Evolutionary conservation across 1,140 invertebrate genomes (phyloP).

Genomic region (Drosophila jambulina): DNA sequence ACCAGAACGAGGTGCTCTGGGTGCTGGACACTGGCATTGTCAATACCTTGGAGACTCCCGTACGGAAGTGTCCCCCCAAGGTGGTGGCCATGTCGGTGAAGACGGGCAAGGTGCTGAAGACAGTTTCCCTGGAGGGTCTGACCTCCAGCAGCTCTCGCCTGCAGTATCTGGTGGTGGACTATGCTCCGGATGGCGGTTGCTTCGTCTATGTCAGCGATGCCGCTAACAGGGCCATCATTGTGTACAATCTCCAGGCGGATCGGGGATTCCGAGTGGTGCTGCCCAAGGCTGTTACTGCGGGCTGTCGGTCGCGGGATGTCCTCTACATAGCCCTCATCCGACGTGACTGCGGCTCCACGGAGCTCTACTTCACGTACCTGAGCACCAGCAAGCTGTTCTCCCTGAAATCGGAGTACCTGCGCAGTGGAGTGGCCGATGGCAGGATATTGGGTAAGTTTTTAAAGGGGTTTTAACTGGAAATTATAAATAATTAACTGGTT

Average conservation of each 20-base stretch:
- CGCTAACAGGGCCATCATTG: conserved; percentile 87
- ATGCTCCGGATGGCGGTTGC: conserved; percentile 85
- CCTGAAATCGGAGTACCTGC: conserved; percentile 86
- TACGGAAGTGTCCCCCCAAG: conserved; percentile 86
- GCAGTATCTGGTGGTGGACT: conserved; percentile 88
- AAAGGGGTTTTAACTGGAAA: not conserved
- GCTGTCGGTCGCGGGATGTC: conserved; percentile 86
- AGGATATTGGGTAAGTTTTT: conserved; percentile 85
- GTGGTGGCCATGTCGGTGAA: conserved; percentile 86
- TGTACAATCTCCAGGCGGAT: conserved; percentile 87
- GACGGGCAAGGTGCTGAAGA: conserved; percentile 87
- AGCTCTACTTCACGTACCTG: conserved; percentile 87
- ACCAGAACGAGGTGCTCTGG: conserved; percentile 87
- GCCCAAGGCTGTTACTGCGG: conserved; percentile 86
- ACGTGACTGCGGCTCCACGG: conserved; percentile 85
- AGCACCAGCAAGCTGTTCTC: conserved; percentile 86
- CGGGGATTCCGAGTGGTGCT: conserved; percentile 87
- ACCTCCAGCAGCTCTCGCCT: conserved; percentile 86
- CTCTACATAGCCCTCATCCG: conserved; percentile 87
- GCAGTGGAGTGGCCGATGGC: conserved; percentile 86
- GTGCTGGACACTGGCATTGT: conserved; percentile 88
- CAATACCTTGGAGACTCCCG: conserved; percentile 86
- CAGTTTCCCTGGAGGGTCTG: conserved; percentile 86
- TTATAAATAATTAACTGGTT: conserved; percentile 6
- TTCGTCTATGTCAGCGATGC: conserved; percentile 89